A percentile compares a stretch with the other conserved stretches of the same genome.
phyloP scores from a whole-genome alignment of 2,888 invertebrate genomes.

The Cryptus viduatorius region DNA sequence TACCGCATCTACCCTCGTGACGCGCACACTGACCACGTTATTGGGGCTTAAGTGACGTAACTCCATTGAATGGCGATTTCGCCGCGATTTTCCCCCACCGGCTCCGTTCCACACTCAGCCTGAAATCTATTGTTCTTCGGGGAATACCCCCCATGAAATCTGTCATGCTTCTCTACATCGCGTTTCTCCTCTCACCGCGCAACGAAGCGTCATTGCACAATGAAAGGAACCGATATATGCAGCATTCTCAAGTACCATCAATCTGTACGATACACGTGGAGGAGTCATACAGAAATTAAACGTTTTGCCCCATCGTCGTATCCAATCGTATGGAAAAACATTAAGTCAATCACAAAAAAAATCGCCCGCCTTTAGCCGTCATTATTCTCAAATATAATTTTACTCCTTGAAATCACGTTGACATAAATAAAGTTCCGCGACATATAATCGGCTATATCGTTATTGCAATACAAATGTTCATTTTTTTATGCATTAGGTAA shows the following conservation, averaged over 20 bases:
- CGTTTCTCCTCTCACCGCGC: slow-evolving; percentile 37
- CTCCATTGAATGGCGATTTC: slow-evolving; percentile 81
- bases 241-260: slow-evolving; percentile 11
- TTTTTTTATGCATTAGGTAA: too few species aligned
- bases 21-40: slow-evolving; percentile 78
- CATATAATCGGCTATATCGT: too few species aligned
- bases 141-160: slow-evolving; percentile 78
- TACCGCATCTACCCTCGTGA: slow-evolving; percentile 38
- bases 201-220: slow-evolving; percentile 35
- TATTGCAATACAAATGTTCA: too few species aligned
- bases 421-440: neutral
- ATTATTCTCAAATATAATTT: too few species aligned
- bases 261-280: slow-evolving; percentile 12
- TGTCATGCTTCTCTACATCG: slow-evolving; percentile 77
- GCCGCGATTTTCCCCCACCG: slow-evolving; percentile 75
- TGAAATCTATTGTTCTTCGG: slow-evolving; percentile 81
- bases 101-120: slow-evolving; percentile 75
- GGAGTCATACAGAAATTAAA: neutral
- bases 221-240: slow-evolving; percentile 6
- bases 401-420: neutral
- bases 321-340: neutral
- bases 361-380: neutral
- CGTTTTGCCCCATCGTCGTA: neutral
- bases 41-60: slow-evolving; percentile 80
- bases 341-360: neutral